A percentile compares a stretch with the other conserved stretches of the same genome.
Evolutionary conservation across 2,113 vertebrate genomes (phyloP).

Genomic region (Tragelaphus imberbis): DNA sequence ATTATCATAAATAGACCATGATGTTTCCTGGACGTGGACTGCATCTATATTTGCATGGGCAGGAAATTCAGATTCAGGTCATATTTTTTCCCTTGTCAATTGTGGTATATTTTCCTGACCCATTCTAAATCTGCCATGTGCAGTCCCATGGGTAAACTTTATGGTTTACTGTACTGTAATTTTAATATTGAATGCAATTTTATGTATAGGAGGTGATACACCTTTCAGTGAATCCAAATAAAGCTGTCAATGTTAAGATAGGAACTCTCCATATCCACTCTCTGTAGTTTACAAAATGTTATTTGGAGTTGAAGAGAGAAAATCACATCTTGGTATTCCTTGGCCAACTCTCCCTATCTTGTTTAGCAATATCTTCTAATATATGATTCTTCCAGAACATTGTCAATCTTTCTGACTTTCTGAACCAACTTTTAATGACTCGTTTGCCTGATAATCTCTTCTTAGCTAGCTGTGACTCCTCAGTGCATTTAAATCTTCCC

Average conservation of each 20-base stretch:
- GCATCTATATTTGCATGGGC: background rate
- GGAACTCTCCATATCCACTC: background rate
- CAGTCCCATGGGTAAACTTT: slow-evolving; percentile 8
- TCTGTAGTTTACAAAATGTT: slow-evolving; percentile 34
- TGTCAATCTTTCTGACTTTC: background rate
- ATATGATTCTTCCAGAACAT: background rate
- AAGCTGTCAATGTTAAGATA: slow-evolving; percentile 32
- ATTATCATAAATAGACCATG: background rate
- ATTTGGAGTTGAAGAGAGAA: slow-evolving; percentile 19
- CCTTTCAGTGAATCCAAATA: slow-evolving; percentile 39
- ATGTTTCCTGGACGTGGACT: background rate
- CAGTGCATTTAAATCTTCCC: background rate
- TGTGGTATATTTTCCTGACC: slow-evolving; percentile 31
- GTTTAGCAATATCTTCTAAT: background rate
- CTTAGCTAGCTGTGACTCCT: background rate
- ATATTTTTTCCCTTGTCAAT: slow-evolving; percentile 17
- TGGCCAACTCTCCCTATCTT: background rate
- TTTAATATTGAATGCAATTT: slow-evolving; percentile 36
- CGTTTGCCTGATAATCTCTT: background rate
- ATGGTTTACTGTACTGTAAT: slow-evolving; percentile 14
- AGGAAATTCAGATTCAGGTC: slow-evolving; percentile 37
- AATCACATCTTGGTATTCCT: background rate
- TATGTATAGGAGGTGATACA: background rate
- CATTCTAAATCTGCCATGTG: slow-evolving; percentile 48
- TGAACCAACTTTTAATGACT: background rate